A percentile compares a stretch with the other conserved stretches of the same genome.
phyloP scores from a whole-genome alignment of 2,113 vertebrate genomes.

The Meleagris gallopavo region DNA sequence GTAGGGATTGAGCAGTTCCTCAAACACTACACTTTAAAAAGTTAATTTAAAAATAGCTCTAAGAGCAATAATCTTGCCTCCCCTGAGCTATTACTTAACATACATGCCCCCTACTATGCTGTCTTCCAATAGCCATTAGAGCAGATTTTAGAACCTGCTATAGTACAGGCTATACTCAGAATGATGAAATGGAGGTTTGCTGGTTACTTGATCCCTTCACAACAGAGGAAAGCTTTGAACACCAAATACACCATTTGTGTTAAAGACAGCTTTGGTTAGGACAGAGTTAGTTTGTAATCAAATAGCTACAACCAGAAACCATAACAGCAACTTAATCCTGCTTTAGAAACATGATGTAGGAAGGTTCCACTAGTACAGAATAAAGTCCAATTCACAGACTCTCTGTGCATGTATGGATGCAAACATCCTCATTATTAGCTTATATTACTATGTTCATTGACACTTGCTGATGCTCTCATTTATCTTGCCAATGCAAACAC shows the following conservation, averaged over 20 bases:
- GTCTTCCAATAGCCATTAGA: neutral
- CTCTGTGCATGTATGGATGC: neutral
- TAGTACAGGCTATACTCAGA: neutral
- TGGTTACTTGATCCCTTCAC: neutral
- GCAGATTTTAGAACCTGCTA: neutral
- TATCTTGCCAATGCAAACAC: constrained; percentile 29
- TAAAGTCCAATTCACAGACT: neutral
- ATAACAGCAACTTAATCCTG: neutral
- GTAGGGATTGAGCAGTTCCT: neutral
- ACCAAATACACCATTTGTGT: neutral
- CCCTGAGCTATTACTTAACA: neutral
- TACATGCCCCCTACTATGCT: neutral
- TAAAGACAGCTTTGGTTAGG: neutral
- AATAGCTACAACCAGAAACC: neutral
- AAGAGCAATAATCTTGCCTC: neutral
- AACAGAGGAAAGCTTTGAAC: neutral
- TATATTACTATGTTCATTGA: constrained; percentile 7
- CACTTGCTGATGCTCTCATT: neutral
- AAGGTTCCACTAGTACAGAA: neutral
- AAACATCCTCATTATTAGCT: neutral
- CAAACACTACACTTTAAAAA: neutral
- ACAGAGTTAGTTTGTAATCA: neutral
- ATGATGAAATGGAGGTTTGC: neutral
- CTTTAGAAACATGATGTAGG: neutral
- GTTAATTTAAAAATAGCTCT: neutral